Conservation (phyloP, 1,140 invertebrate species). For the Bilobella aurantiaca region DNA sequence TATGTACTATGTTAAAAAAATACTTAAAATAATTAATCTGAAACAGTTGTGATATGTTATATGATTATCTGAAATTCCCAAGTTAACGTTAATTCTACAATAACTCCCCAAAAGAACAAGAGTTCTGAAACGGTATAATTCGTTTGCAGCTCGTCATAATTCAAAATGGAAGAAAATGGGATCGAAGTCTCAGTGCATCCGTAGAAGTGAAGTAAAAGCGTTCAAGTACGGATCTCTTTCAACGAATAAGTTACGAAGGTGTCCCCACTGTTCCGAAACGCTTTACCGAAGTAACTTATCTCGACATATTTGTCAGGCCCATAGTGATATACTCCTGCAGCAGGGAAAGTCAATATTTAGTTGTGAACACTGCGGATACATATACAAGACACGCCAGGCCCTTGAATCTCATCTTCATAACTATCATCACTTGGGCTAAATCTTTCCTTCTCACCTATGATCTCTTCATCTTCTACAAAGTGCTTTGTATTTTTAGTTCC, state of each 20-base stretch:
- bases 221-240: neutral
- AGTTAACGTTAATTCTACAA: too few species aligned
- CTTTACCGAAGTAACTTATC: constrained; percentile 26
- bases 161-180: neutral
- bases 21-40: too few species aligned
- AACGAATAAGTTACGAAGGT: constrained; percentile 15
- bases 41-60: too few species aligned
- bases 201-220: neutral
- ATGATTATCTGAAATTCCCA: too few species aligned
- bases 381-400: neutral
- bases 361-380: neutral
- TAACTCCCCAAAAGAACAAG: too few species aligned
- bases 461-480: neutral
- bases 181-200: neutral
- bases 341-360: neutral
- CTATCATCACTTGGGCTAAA: neutral
- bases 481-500: too few species aligned
- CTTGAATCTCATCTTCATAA: constrained; percentile 1
- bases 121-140: neutral
- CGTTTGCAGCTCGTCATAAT: neutral
- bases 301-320: constrained; percentile 23
- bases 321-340: constrained; percentile 17
- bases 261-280: constrained; percentile 21
- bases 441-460: neutral
- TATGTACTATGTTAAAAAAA: too few species aligned